These are phyloP conservation scores for Trachymyrmex cornetzi DNA, from an alignment of 1,140 invertebrate species.

Conservation along the genomic window DNA sequence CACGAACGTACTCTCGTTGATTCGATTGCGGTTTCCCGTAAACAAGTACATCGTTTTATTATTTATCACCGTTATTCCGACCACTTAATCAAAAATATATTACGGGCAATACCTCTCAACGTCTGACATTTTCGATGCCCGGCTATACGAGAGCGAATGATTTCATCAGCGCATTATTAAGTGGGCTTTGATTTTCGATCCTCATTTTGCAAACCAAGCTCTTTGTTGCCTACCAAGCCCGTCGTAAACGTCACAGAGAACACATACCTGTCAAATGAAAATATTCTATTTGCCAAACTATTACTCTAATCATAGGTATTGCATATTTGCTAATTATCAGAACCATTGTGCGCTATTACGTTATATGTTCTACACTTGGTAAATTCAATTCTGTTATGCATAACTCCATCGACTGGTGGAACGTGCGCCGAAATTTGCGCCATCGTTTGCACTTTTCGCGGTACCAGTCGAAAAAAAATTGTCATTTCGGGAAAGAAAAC, in stretches of 20 bases:
- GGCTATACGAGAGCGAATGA: slow-evolving; percentile 72
- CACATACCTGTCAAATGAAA: slow-evolving; percentile 77
- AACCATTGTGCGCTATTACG: slow-evolving; percentile 41
- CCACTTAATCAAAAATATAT: slow-evolving; percentile 78
- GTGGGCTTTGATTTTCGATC: slow-evolving; percentile 79
- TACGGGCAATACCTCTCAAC: slow-evolving; percentile 71
- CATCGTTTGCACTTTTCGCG: slow-evolving; percentile 7
- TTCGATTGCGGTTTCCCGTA: slow-evolving; percentile 75
- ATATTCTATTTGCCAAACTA: slow-evolving; percentile 76
- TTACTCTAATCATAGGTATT: slow-evolving; percentile 77
- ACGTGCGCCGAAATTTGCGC: slow-evolving; percentile 8
- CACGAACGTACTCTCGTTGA: slow-evolving; percentile 52
- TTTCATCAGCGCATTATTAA: slow-evolving; percentile 79
- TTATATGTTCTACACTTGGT: slow-evolving; percentile 58
- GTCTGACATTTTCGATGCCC: slow-evolving; percentile 78
- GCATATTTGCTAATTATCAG: slow-evolving; percentile 74
- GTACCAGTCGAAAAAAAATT: neutral
- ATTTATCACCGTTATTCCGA: slow-evolving; percentile 73
- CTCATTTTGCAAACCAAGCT: slow-evolving; percentile 76
- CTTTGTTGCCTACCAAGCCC: slow-evolving; percentile 69
- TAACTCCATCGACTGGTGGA: slow-evolving; percentile 14
- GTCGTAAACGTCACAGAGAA: slow-evolving; percentile 61
- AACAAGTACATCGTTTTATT: slow-evolving; percentile 75
- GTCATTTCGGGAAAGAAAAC: neutral
- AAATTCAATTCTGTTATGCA: slow-evolving; percentile 57